These are phyloP conservation scores for Alethe diademata DNA, from an alignment of 2,113 vertebrate species.

Conservation along the genomic window DNA sequence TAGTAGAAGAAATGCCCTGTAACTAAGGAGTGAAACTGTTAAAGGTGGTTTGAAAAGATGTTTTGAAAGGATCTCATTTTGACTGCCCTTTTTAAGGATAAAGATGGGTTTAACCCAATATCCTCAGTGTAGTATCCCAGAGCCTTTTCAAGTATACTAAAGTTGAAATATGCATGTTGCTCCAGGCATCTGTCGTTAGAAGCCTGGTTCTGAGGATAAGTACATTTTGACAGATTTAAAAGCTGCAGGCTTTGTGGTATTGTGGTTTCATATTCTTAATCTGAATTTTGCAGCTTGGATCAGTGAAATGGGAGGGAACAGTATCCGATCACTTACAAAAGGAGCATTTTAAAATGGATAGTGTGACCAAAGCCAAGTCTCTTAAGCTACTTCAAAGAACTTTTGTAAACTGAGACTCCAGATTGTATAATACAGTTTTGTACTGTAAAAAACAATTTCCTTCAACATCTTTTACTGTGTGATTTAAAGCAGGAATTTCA, in stretches of 20 bases:
- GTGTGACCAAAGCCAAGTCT: conserved; percentile 13
- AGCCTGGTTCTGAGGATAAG: conserved; percentile 2
- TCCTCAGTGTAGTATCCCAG: not conserved
- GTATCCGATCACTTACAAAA: conserved; percentile 8
- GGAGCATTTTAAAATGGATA: conserved; percentile 8
- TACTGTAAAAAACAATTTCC: not conserved
- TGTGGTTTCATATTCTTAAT: conserved; percentile 34
- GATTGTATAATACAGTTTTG: not conserved
- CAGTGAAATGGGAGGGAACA: not conserved
- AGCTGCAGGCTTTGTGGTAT: conserved; percentile 15
- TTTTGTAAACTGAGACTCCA: conserved; percentile 30
- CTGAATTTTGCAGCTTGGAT: conserved; percentile 36
- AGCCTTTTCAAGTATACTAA: not conserved
- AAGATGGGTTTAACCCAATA: not conserved
- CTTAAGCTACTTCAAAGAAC: conserved; percentile 26
- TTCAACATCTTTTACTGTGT: not conserved
- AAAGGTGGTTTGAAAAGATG: not conserved
- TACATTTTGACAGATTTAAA: conserved; percentile 25
- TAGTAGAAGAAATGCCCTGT: not conserved
- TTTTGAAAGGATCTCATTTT: not conserved
- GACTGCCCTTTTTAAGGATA: not conserved
- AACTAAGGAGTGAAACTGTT: not conserved
- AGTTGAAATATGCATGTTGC: not conserved
- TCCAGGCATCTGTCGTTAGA: not conserved
- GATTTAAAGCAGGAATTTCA: not conserved